A percentile compares a stretch with the other conserved stretches of the same genome.
Evolutionary conservation across 2,888 invertebrate species (phyloP).

Genomic region (Brachypterus glaber): DNA sequence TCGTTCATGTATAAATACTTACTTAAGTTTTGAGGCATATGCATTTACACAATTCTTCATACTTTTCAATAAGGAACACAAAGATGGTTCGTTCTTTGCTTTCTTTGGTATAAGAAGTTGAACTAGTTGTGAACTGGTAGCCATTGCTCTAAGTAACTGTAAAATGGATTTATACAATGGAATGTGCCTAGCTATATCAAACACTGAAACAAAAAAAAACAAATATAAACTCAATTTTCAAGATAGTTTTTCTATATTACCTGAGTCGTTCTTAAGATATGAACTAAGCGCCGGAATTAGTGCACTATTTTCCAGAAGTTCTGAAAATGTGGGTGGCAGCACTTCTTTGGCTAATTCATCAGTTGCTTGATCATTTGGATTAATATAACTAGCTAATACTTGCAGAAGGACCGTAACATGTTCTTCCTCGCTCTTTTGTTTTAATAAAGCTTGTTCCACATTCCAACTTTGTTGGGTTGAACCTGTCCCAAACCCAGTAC

Average conservation of each 20-base stretch:
- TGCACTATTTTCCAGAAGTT: slow-evolving; percentile 71
- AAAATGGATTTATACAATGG: slow-evolving; percentile 83
- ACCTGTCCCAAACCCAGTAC: slow-evolving; percentile 91
- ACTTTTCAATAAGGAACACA: slow-evolving; percentile 68
- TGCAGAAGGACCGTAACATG: slow-evolving; percentile 68
- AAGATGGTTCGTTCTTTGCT: slow-evolving; percentile 46
- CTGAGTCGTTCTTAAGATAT: slow-evolving; percentile 86
- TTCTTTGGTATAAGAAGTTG: slow-evolving; percentile 52
- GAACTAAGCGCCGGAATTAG: slow-evolving; percentile 81
- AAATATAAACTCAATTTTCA: slow-evolving; percentile 4
- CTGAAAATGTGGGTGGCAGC: slow-evolving; percentile 63
- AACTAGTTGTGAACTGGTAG: slow-evolving; percentile 49
- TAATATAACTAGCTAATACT: slow-evolving; percentile 83
- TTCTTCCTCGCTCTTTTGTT: slow-evolving; percentile 87
- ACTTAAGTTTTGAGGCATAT: slow-evolving; percentile 78
- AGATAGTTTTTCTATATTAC: slow-evolving; percentile 39
- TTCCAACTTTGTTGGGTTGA: slow-evolving; percentile 95
- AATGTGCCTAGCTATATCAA: slow-evolving; percentile 96
- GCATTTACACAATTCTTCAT: slow-evolving; percentile 91
- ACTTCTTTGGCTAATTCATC: slow-evolving; percentile 40
- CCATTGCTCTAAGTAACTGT: slow-evolving; percentile 68
- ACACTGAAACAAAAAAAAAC: slow-evolving; percentile 44
- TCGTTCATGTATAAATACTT: too few species aligned
- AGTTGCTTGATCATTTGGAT: slow-evolving; percentile 53
- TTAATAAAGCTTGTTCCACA: slow-evolving; percentile 83